Percentiles rank a stretch among this genome's conserved stretches.
Conservation (phyloP, 1,140 invertebrate genomes). For the Diorhabda sublineata region DNA sequence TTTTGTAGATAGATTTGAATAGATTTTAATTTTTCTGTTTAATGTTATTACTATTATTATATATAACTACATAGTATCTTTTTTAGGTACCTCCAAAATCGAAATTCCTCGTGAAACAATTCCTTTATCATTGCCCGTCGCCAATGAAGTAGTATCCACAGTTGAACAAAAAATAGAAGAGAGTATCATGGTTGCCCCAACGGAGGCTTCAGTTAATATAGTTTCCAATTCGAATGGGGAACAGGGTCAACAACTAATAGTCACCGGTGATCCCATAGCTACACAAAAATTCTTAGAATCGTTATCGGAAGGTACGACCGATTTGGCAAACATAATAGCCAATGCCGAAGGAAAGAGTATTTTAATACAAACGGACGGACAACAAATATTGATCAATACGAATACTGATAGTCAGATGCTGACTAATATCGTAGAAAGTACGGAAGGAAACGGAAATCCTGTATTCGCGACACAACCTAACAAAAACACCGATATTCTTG, state of each 20-base stretch:
- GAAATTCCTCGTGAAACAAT: slow-evolving; percentile 9
- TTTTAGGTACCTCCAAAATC: slow-evolving; percentile 12
- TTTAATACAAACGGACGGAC: slow-evolving; percentile 46
- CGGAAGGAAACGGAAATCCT: slow-evolving; percentile 30
- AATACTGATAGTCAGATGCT: slow-evolving; percentile 39
- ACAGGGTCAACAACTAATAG: slow-evolving; percentile 41
- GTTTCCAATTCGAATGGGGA: slow-evolving; percentile 21
- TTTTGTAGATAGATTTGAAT: no score
- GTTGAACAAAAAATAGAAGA: slow-evolving; percentile 17
- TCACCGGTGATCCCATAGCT: slow-evolving; percentile 43
- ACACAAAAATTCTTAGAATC: slow-evolving; percentile 46
- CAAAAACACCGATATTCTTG: slow-evolving; percentile 66
- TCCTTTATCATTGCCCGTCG: slow-evolving; percentile 9
- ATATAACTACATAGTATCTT: neutral
- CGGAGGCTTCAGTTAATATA: slow-evolving; percentile 5
- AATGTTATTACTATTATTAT: no score
- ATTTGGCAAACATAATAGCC: slow-evolving; percentile 43
- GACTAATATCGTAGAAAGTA: slow-evolving; percentile 23
- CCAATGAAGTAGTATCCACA: neutral
- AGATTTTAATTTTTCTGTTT: neutral
- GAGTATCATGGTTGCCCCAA: neutral
- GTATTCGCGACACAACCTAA: slow-evolving; percentile 42
- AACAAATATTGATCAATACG: slow-evolving; percentile 47
- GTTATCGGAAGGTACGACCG: slow-evolving; percentile 42
- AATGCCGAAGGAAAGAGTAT: slow-evolving; percentile 43